Evolutionary conservation across 2,113 vertebrate genomes (phyloP).

Genomic region (Ceuthmochares aereus): DNA sequence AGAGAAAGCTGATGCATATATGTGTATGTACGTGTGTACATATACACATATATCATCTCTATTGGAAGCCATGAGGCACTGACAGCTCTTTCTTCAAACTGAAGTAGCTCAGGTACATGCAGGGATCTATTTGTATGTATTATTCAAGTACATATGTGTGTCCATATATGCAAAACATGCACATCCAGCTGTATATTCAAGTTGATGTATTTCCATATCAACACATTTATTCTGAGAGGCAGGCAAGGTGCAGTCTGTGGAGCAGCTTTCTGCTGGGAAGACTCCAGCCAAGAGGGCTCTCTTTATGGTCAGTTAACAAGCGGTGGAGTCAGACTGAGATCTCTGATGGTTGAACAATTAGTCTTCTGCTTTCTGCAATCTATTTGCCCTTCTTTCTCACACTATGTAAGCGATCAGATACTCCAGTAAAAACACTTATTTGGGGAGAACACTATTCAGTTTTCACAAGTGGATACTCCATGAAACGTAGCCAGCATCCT

Average conservation of each 20-base stretch:
- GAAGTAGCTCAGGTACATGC: background rate
- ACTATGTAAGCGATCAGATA: background rate
- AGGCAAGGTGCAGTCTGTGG: background rate
- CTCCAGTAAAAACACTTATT: background rate
- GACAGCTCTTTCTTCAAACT: background rate
- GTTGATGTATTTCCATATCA: background rate
- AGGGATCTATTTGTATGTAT: background rate
- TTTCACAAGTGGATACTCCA: slow-evolving; percentile 10
- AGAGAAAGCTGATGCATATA: background rate
- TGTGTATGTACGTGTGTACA: background rate
- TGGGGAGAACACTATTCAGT: slow-evolving; percentile 9
- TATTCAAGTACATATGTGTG: background rate
- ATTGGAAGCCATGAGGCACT: background rate
- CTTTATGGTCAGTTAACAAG: background rate
- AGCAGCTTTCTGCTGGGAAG: background rate
- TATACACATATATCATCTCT: background rate
- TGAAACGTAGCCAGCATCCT: background rate
- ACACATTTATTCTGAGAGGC: background rate
- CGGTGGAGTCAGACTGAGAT: background rate
- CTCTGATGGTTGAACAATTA: slow-evolving; percentile 1
- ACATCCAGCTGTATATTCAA: background rate
- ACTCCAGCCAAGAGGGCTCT: background rate
- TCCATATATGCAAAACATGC: background rate
- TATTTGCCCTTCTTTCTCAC: background rate
- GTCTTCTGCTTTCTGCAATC: background rate